Base-by-base conservation (phyloP, 2,888 invertebrate species). In the Coremacera marginata region DNA sequence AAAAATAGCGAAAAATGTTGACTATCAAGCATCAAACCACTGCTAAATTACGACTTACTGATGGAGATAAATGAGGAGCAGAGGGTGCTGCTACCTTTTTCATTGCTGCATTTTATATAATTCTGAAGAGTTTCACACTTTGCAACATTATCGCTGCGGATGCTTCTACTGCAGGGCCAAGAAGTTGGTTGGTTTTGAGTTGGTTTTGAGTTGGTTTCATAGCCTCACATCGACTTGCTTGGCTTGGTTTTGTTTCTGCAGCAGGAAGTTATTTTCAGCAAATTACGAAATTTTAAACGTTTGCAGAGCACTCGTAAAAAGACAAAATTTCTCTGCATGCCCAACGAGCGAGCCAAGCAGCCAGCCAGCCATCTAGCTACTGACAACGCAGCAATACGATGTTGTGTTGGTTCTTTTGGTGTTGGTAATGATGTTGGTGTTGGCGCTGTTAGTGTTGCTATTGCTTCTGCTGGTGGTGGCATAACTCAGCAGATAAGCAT, bases 391-490 rank as follows among this genome's bases (percentile, higher is more conserved):
- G 55, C 55, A 37, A 22, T n/a, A 16, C 9, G 22, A 49, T 31
- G 7, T 25, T 11, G 27, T n/a, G 31, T 51, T n/a, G 49, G 49
- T 74, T 52, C n/a, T 19, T 27, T 25, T 22, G 19, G 60, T 27
- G 62, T 44, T 49, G 60, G 57, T 22, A n/a, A 37, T 68, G 37
- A 27, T 51, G 52, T 55, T 19, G 52, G 51, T 74, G 27, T 84
- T 84, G 80, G 84, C 82, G 83, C 81, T 79, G 83, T 75, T 19
- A 22, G 31, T 19, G 37, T 60, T 57, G 25, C 27, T 84, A 80
- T 78, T 82, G 70, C 68, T 22, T 31, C 34, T 71, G 34, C n/a
- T 34, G 55, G 14, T 70, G 49, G 37, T 52, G 57, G 62, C 75
- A 67, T 77, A 75, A 79, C 75, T 65, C 74, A 67, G 67, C 55